A percentile compares a stretch with the other conserved stretches of the same genome.
phyloP scores from a whole-genome alignment of 2,888 invertebrate species.

The Machimus atricapillus region DNA sequence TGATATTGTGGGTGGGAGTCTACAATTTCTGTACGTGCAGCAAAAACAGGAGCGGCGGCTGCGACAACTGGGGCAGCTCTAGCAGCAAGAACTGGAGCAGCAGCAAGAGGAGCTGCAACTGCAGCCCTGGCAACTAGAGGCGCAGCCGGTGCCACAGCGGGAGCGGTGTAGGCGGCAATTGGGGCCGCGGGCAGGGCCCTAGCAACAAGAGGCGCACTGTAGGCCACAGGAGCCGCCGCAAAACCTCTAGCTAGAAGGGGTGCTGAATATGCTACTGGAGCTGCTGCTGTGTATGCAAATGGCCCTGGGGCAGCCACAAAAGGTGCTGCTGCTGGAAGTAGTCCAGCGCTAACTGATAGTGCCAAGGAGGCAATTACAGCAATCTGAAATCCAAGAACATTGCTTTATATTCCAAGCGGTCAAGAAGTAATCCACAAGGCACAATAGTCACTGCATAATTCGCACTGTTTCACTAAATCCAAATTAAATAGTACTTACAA shows the following conservation, averaged over 20 bases:
- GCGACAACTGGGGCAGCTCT: slow-evolving; percentile 50
- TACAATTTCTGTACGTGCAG: slow-evolving; percentile 59
- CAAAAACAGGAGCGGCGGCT: slow-evolving; percentile 55
- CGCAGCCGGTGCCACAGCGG: slow-evolving; percentile 42
- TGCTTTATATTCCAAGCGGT: slow-evolving; percentile 43
- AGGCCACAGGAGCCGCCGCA: slow-evolving; percentile 44
- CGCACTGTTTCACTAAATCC: neutral
- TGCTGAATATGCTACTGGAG: slow-evolving; percentile 49
- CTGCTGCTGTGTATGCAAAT: slow-evolving; percentile 46
- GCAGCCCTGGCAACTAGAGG: slow-evolving; percentile 37
- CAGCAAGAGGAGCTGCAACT: slow-evolving; percentile 49
- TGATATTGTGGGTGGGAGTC: slow-evolving; percentile 63
- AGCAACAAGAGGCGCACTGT: slow-evolving; percentile 45
- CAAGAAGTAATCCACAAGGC: slow-evolving; percentile 1
- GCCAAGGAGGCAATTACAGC: slow-evolving; percentile 60
- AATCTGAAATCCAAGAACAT: slow-evolving; percentile 50
- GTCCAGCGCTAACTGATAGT: slow-evolving; percentile 57
- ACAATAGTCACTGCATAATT: neutral
- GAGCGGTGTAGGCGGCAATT: slow-evolving; percentile 48
- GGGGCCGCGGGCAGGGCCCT: slow-evolving; percentile 44
- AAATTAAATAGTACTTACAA: slow-evolving; percentile 56
- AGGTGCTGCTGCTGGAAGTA: slow-evolving; percentile 54
- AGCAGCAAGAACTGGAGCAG: slow-evolving; percentile 54
- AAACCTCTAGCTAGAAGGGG: slow-evolving; percentile 46
- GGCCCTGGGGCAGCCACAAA: slow-evolving; percentile 49